Base-by-base conservation (phyloP, 2,113 vertebrate genomes). In the Bufo gargarizans region DNA sequence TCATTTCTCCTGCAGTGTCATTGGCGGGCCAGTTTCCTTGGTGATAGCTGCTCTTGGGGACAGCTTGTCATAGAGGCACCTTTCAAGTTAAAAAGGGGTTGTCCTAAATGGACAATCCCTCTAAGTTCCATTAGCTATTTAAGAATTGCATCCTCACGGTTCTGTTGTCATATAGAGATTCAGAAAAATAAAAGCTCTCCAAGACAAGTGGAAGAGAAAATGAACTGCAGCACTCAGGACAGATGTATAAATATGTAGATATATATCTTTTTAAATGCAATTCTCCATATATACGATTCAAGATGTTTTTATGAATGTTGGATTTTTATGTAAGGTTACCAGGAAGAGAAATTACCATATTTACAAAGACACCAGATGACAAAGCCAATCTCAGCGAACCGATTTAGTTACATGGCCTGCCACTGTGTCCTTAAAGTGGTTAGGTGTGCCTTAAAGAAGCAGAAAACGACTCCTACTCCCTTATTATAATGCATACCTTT, bases 371-470 rank as follows among this genome's bases (percentile, higher is more conserved):
- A 74, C 71, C 65, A 84, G 20, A 47, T 53, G 76, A 16, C 56
- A 67, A 14, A 43, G n/a, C 63, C 55, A 56, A 69, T 45, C 72
- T 83, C 81, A 55, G 19, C n/a, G 56, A 14, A 47, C 20, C 56
- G 22, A 17, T 59, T 43, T 79, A 81, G 79, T 69, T 82, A 47
- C 43, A 69, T 5, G 6, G 69, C n/a, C 56, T 77, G 63, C 49
- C 69, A 67, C 71, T 55, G 56, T 76, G 53, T 61, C 33, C 53
- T 61, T 53, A 65, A 77, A 56, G 47, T 88, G 67, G 80, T 56
- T 50, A 50, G 45, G 80, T 65, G 87, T 83, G 87, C 80, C 87
- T 89, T 89, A 84, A 53, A n/a, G 22, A 88, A 84, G 82, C 87
- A 84, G 74, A 50, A 63, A 84, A 67, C 56, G 67, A n/a, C 69